These are phyloP conservation scores for Drosophila rhopaloa DNA, from an alignment of 1,140 invertebrate genomes.

Conservation along the genomic window DNA sequence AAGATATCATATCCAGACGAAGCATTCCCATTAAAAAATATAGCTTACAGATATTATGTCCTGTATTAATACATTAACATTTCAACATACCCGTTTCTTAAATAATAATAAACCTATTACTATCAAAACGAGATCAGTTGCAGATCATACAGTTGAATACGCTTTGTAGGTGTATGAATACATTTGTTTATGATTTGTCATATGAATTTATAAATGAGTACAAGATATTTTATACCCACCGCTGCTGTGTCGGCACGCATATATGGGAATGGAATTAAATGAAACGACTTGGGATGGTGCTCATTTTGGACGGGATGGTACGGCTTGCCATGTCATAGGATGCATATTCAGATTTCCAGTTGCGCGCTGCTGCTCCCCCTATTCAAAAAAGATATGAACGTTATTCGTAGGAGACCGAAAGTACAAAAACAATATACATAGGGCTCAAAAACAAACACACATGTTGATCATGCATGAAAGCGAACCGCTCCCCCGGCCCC, in stretches of 20 bases:
- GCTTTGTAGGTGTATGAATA: no score
- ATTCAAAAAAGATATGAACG: conserved; percentile 12
- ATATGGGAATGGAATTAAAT: conserved; percentile 13
- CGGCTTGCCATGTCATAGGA: conserved; percentile 4
- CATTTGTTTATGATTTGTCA: not conserved
- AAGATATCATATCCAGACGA: not conserved
- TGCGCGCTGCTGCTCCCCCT: conserved; percentile 34
- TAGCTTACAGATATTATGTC: no score
- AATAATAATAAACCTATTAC: no score
- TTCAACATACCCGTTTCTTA: no score
- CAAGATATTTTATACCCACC: not conserved
- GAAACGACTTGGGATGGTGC: conserved; percentile 6
- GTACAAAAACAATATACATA: conserved; percentile 31
- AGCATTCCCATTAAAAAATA: no score
- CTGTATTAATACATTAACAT: no score
- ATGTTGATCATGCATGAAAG: conserved; percentile 66
- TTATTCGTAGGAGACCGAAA: conserved; percentile 6
- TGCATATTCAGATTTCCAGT: conserved; percentile 55
- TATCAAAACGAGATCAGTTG: not conserved
- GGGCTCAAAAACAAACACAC: conserved; percentile 55
- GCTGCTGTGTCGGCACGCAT: conserved; percentile 12
- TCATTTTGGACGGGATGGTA: conserved; percentile 17
- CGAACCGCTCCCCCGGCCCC: conserved; percentile 27
- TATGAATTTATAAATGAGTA: not conserved
- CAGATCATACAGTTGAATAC: no score